Evolutionary conservation across 2,113 vertebrate species (phyloP).

Genomic region (Oxyura jamaicensis): DNA sequence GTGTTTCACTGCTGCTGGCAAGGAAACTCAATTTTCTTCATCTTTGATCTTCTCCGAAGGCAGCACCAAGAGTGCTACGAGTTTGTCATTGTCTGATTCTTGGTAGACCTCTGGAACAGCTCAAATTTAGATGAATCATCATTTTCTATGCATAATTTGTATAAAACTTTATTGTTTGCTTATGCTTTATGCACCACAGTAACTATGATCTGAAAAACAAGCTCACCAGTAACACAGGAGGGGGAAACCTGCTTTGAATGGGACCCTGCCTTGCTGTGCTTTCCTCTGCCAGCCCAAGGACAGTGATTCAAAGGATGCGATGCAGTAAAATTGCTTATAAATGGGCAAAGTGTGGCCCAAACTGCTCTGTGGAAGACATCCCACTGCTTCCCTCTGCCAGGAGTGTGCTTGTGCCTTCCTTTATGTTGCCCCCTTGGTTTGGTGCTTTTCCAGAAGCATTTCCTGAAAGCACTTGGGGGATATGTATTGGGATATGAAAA

Average conservation of each 20-base stretch:
- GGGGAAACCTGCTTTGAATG: background rate
- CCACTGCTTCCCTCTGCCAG: background rate
- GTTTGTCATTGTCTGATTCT: background rate
- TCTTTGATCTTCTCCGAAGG: background rate
- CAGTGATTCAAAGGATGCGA: background rate
- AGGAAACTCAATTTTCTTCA: background rate
- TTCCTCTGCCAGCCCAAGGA: background rate
- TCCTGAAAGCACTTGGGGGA: background rate
- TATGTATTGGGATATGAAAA: background rate
- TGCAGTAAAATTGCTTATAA: background rate
- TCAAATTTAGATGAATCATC: background rate
- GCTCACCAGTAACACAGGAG: too few species aligned
- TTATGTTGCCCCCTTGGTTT: background rate
- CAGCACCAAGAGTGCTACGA: background rate
- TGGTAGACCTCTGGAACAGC: background rate
- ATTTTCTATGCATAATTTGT: background rate
- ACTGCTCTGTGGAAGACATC: background rate
- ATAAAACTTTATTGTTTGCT: fast-evolving
- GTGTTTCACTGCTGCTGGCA: background rate
- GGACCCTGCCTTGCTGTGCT: background rate
- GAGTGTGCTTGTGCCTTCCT: background rate
- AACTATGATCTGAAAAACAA: background rate
- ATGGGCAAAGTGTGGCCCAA: background rate
- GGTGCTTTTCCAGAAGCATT: background rate
- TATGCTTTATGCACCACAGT: background rate